Base-by-base conservation (phyloP, 2,888 invertebrate species). In the Spodoptera picta region DNA sequence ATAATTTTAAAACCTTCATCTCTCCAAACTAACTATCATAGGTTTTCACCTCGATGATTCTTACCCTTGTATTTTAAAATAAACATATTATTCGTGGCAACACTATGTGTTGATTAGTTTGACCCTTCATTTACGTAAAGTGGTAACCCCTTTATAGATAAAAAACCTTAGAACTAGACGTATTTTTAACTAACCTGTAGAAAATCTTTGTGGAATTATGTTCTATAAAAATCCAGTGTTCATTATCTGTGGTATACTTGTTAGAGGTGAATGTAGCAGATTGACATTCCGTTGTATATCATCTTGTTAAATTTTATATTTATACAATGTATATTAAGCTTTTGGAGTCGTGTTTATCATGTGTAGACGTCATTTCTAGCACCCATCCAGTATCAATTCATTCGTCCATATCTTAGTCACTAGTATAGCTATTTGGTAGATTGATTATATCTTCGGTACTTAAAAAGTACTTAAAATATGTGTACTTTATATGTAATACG, bases 351-450 rank as follows among this genome's bases (percentile, higher is more conserved):
- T 86, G 82, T 86, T 83, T 82, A 79, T 83, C 77, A 79, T 62
- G 52, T 73, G 53, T 84, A 83, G 73, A 69, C 67, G 58, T 83
- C 83, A 82, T 83, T 77, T 70, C 80, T 87, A 87, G 82, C 77
- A 81, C 84, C 88, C 88, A 91, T 90, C 88, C 89, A 85, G 76
- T 89, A 88, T 88, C 73, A 91, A 90, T 84, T 83, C 90, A 92
- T 93, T 92, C 94, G 94, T 94, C 94, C 94, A 93, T 92, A 89
- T 89, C 87, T 86, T 93, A 94, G 94, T 94, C 94, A 94, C 85
- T 94, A 93, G 92, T 76, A 50, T 91, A 90, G 83, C 73, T 82
- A 79, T 79, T 85, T 83, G 78, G 80, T 86, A 87, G 81, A 80
- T 77, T 79, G 54, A 77, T 75, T 84, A 75, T 81, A 80, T 79